These are phyloP conservation scores for Chaunax sp. DNA, from an alignment of 2,797 vertebrate genomes.

Conservation along the genomic window DNA sequence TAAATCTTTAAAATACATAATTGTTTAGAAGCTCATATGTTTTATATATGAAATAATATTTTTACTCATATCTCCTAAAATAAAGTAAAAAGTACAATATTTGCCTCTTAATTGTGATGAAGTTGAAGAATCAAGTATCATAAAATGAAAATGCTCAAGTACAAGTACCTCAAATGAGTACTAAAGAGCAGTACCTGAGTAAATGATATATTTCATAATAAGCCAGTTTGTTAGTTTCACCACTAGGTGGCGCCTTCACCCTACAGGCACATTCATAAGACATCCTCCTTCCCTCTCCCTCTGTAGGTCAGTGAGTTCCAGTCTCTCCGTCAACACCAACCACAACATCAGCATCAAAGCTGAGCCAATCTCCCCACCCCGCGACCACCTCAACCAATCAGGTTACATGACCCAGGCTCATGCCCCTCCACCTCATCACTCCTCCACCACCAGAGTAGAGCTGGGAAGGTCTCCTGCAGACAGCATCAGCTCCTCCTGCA, in stretches of 20 bases:
- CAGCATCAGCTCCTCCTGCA: slow-evolving; percentile 95
- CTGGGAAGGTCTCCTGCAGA: slow-evolving; percentile 91
- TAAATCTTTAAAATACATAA: background rate
- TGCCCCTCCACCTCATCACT: slow-evolving; percentile 40
- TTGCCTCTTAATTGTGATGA: background rate
- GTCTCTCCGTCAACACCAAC: slow-evolving; percentile 88
- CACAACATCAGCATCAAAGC: slow-evolving; percentile 95
- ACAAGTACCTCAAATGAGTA: background rate
- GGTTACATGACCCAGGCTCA: slow-evolving; percentile 83
- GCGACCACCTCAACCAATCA: slow-evolving; percentile 87
- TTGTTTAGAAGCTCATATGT: background rate
- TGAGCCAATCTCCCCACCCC: slow-evolving; percentile 93
- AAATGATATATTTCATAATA: background rate
- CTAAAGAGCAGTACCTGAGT: too few species aligned
- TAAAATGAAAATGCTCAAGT: background rate
- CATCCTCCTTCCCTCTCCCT: background rate
- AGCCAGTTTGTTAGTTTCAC: slow-evolving; percentile 4
- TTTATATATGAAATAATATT: background rate
- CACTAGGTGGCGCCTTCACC: slow-evolving; percentile 30
- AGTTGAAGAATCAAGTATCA: background rate
- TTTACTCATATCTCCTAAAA: background rate
- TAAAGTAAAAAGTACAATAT: background rate
- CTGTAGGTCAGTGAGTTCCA: slow-evolving; percentile 86
- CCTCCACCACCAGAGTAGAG: slow-evolving; percentile 79
- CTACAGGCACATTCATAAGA: background rate